These are phyloP conservation scores for Zaprionus obscuricornis DNA, from an alignment of 2,888 invertebrate species.

Conservation along the genomic window DNA sequence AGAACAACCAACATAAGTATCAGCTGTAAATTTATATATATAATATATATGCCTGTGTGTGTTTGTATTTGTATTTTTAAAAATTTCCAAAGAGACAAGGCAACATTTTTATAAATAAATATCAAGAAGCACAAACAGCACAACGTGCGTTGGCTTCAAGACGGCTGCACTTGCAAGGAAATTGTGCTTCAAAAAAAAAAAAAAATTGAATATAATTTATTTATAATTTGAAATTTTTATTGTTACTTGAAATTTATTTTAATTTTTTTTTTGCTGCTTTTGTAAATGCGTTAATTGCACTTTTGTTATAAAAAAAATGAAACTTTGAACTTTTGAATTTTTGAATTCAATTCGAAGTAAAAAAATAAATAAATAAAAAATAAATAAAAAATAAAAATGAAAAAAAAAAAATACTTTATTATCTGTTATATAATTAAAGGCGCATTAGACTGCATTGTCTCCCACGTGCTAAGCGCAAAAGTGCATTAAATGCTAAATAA, in stretches of 20 bases:
- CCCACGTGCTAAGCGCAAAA: constrained; percentile 23
- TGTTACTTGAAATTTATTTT: too few species aligned
- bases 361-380: too few species aligned
- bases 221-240: neutral
- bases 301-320: too few species aligned
- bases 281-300: too few species aligned
- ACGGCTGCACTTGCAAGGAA: constrained; percentile 25
- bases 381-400: too few species aligned
- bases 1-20: constrained; percentile 13
- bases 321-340: too few species aligned
- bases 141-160: constrained; percentile 16
- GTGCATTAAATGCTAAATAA: constrained; percentile 65
- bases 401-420: too few species aligned
- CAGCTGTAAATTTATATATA: constrained; percentile 20
- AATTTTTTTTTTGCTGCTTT: too few species aligned
- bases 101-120: constrained; percentile 50
- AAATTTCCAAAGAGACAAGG: constrained; percentile 40
- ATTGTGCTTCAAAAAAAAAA: too few species aligned
- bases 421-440: too few species aligned
- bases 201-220: constrained; percentile 27
- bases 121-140: too few species aligned
- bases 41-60: neutral
- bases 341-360: too few species aligned
- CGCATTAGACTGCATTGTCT: constrained; percentile 17
- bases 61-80: constrained; percentile 1